Base-by-base conservation (phyloP, 2,797 vertebrate genomes). In the Holocentrus rufus region DNA sequence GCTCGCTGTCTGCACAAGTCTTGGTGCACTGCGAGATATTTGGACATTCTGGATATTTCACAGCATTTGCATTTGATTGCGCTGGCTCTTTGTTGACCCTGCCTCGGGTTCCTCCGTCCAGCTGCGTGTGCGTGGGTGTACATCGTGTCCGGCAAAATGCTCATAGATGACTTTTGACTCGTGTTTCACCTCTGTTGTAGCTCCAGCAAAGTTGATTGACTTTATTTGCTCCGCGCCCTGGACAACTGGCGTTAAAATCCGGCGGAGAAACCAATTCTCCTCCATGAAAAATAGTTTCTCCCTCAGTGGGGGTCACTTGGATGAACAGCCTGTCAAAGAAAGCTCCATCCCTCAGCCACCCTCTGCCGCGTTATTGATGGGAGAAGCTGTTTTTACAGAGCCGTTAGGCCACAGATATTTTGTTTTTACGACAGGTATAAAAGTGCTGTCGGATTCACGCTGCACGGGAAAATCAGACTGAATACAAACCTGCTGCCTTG, bases 81-180 rank as follows among this genome's bases (percentile, higher is more conserved):
- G 67, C 68, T 30, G 34, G 52, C 34, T 59, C 65, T 55, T 57
- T 54, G 23, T 15, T 27, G 39, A 73, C 36, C 30, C 69, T 34
- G 72, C 58, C 13, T 5, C n/a, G 55, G 73, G 23, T 0, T 30
- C 74, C 58, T 65, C 23, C 50, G 54, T 52, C 4, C 8, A 39
- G 36, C 11, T 39, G 36, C 36, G 11, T 9, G 1, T 71, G 46
- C n/a, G n/a, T 9, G 52, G 58, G 61, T 65, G 73, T 72, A 76
- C 80, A 74, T 82, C 59, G 72, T 72, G 34, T 75, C 69, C 50
- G 76, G 65, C 79, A 77, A 84, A 83, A 4, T 73, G 47, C 76
- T 76, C 52, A 69, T 76, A 76, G 77, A 82, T 39, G 36, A 9
- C 36, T 39, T 8, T 39, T 39, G 36, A 39, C 36, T 39, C 11